Percentiles rank a stretch among this genome's conserved stretches.
These are phyloP conservation scores for Adrianichthys oophorus DNA, from an alignment of 2,797 vertebrate species.

Conservation along the genomic window DNA sequence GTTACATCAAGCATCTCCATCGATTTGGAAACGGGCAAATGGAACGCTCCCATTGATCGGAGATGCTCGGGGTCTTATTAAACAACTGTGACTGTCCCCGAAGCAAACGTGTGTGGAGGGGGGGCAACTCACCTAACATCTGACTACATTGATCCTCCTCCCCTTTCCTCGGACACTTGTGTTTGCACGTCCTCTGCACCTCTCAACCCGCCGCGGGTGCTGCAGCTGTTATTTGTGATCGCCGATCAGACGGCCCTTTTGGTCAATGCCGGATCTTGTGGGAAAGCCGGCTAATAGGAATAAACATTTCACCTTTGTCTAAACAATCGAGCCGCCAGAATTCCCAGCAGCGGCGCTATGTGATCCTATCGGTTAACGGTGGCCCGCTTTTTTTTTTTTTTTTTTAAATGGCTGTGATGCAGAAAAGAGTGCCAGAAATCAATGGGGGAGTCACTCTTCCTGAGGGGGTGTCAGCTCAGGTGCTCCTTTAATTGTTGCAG, in stretches of 20 bases:
- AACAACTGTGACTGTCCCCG: constrained; percentile 76
- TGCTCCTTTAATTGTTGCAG: constrained; percentile 64
- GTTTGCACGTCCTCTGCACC: constrained; percentile 64
- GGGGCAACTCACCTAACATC: constrained; percentile 73
- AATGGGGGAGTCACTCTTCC: constrained; percentile 49
- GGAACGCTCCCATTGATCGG: constrained; percentile 78
- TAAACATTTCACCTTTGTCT: constrained; percentile 82
- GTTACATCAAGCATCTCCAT: constrained; percentile 68
- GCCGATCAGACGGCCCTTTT: constrained; percentile 59
- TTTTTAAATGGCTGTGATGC: constrained; percentile 56
- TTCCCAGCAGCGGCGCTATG: constrained; percentile 72
- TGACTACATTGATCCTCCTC: constrained; percentile 78
- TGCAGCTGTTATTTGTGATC: constrained; percentile 72
- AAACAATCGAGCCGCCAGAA: constrained; percentile 72
- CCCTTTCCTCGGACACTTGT: constrained; percentile 39
- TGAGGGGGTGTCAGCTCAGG: constrained; percentile 53
- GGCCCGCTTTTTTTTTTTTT: constrained; percentile 3
- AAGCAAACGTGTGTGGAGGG: constrained; percentile 59
- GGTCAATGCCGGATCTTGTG: constrained; percentile 74
- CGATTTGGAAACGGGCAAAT: constrained; percentile 71
- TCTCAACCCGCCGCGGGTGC: constrained; percentile 34
- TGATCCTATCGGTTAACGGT: constrained; percentile 42
- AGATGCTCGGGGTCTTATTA: constrained; percentile 81
- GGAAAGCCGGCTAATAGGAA: constrained; percentile 73
- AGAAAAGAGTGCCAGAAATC: constrained; percentile 53